Conservation (phyloP, 2,888 invertebrate species). For the Scaeva pyrastri region DNA sequence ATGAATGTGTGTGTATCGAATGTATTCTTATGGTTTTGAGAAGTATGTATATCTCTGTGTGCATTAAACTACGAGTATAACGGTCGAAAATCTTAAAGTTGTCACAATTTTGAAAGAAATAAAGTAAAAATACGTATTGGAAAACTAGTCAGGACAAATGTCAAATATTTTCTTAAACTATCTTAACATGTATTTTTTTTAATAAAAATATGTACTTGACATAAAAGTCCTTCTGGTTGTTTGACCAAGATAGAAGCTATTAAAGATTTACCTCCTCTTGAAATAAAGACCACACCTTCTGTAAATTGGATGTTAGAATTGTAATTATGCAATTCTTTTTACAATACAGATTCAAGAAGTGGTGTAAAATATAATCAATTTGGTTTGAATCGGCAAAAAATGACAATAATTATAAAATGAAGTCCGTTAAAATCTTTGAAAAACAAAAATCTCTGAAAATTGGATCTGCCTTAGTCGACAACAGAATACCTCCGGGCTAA, state of each 20-base stretch:
- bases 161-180: background rate
- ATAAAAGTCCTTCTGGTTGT: too few species aligned
- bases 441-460: background rate
- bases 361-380: too few species aligned
- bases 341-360: background rate
- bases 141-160: background rate
- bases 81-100: constrained; percentile 29
- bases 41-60: background rate
- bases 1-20: too few species aligned
- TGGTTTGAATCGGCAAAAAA: too few species aligned
- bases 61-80: background rate
- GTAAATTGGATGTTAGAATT: background rate
- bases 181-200: too few species aligned
- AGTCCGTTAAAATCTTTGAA: too few species aligned
- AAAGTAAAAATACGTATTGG: background rate
- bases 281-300: too few species aligned
- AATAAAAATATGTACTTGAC: too few species aligned
- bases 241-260: too few species aligned
- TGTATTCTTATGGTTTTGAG: constrained; percentile 54
- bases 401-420: too few species aligned
- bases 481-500: constrained; percentile 24
- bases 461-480: constrained; percentile 28
- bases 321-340: background rate
- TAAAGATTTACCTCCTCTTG: too few species aligned
- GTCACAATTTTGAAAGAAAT: constrained; percentile 24